Conservation (phyloP, 2,888 invertebrate species). For the Neoaliturus tenellus region DNA sequence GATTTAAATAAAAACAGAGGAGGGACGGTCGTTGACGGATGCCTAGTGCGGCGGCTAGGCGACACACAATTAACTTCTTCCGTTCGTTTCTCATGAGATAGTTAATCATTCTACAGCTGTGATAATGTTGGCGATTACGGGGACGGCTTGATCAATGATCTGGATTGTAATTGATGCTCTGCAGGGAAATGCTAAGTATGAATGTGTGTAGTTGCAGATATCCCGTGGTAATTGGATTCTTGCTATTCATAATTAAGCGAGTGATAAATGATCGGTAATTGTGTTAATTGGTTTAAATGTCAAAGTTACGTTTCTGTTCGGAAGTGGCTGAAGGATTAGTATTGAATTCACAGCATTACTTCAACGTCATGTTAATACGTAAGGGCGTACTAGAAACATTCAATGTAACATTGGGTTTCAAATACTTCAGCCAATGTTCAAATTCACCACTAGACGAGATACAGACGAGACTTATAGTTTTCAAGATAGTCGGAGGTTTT, state of each 20-base stretch:
- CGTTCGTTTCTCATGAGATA: constrained; percentile 1
- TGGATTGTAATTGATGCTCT: neutral
- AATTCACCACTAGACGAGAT: too few relatives aligned
- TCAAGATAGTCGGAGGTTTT: too few relatives aligned
- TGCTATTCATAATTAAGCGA: neutral
- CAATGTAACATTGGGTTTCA: too few relatives aligned
- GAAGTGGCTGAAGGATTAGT: neutral
- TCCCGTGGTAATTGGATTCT: constrained; percentile 1
- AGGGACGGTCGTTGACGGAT: neutral
- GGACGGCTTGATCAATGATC: constrained; percentile 18
- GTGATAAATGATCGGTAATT: neutral
- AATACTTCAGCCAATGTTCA: too few relatives aligned
- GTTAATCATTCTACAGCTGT: constrained; percentile 27
- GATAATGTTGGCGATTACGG: constrained; percentile 18
- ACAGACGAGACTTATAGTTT: too few relatives aligned
- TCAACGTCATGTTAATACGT: too few relatives aligned
- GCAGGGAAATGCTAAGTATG: neutral
- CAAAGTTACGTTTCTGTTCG: neutral
- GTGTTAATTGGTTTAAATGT: neutral
- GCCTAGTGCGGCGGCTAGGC: neutral
- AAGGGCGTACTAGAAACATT: too few relatives aligned
- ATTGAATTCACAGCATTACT: too few relatives aligned
- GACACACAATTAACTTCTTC: constrained; percentile 19
- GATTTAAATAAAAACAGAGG: constrained; percentile 12
- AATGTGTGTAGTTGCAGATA: constrained; percentile 7